Percentiles rank a stretch among this genome's conserved stretches.
Evolutionary conservation across 2,113 vertebrate genomes (phyloP).

Genomic region (Python bivittatus): DNA sequence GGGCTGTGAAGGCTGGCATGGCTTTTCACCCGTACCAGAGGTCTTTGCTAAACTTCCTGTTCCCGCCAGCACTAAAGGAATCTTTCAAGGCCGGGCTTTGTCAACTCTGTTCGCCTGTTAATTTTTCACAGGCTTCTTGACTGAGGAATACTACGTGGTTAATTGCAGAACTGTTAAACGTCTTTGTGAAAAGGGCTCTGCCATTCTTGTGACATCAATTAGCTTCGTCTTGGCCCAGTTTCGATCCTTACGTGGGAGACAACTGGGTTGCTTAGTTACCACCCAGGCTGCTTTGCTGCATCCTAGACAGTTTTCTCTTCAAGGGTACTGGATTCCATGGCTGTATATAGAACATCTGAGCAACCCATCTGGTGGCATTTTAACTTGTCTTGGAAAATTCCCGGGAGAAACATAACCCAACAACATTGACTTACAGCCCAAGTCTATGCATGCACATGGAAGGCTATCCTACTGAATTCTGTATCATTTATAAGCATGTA

Average conservation of each 20-base stretch:
- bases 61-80: background rate
- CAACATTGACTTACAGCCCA: background rate
- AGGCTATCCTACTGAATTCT: background rate
- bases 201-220: slow-evolving; percentile 11
- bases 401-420: background rate
- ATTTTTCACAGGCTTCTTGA: background rate
- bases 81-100: background rate
- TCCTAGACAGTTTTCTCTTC: background rate
- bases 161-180: background rate
- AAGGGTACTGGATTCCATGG: background rate
- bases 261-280: slow-evolving; percentile 21
- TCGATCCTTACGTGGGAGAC: slow-evolving; percentile 21
- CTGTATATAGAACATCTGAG: background rate
- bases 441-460: background rate
- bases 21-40: background rate
- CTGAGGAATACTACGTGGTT: background rate
- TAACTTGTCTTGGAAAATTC: background rate
- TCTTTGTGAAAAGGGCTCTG: background rate
- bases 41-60: background rate
- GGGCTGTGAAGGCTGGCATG: background rate
- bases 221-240: background rate
- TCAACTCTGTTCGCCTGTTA: background rate
- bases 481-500: background rate
- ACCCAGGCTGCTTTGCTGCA: background rate
- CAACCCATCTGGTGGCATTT: background rate